Conservation (phyloP, 35 echinoderm and acorn worm genomes). For the Apostichopus japonicus region DNA sequence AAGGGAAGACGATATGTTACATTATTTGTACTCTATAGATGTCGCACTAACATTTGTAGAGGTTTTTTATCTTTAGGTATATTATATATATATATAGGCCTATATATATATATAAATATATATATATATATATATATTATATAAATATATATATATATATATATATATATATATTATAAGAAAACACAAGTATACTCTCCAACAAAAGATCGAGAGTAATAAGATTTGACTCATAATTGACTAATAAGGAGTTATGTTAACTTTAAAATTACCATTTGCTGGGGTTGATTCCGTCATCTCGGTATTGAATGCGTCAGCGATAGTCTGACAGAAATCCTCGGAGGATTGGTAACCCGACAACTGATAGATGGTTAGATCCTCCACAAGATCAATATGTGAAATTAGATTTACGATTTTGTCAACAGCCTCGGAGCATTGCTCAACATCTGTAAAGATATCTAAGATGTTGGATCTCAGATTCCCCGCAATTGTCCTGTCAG, state of each 20-base stretch:
- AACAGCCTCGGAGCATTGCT: background rate
- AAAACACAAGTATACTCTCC: too few species aligned
- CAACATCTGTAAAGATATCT: conserved; percentile 7
- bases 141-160: too few species aligned
- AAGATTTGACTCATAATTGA: too few species aligned
- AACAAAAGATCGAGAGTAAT: too few species aligned
- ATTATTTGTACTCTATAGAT: too few species aligned
- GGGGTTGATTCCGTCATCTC: background rate
- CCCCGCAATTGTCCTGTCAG: background rate
- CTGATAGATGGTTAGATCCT: background rate
- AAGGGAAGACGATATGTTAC: background rate
- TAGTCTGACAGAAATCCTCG: conserved; percentile 1
- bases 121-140: too few species aligned
- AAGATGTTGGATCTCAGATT: background rate
- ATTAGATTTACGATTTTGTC: background rate
- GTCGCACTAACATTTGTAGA: too few species aligned
- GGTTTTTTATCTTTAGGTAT: too few species aligned
- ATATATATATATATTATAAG: too few species aligned
- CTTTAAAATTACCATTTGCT: background rate
- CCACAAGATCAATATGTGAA: background rate
- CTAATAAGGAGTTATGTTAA: too few species aligned
- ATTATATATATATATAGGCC: too few species aligned
- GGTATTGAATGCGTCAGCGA: background rate
- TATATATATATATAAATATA: too few species aligned
- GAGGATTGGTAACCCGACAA: background rate